Evolutionary conservation across 2,888 invertebrate genomes (phyloP).

Genomic region (Andrena haemorrhoa): DNA sequence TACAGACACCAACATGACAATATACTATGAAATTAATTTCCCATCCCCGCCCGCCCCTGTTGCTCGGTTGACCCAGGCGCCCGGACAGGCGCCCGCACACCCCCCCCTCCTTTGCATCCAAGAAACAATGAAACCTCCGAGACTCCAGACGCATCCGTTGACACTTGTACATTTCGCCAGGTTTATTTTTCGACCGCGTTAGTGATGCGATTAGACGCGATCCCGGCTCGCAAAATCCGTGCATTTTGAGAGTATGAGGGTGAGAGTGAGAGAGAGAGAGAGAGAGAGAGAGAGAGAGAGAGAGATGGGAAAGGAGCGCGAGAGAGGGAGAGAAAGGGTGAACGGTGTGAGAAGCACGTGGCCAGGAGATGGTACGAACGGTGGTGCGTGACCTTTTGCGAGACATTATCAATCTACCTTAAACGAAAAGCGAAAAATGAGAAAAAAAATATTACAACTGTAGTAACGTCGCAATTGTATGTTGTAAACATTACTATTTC

Average conservation of each 20-base stretch:
- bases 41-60: conserved; percentile 32
- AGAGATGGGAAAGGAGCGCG: conserved; percentile 20
- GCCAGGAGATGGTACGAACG: conserved; percentile 40
- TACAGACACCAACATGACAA: conserved; percentile 70
- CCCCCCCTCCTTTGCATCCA: conserved; percentile 1
- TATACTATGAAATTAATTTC: conserved; percentile 68
- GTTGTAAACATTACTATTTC: conserved; percentile 80
- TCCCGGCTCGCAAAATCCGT: conserved; percentile 53
- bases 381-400: conserved; percentile 60
- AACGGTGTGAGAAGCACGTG: conserved; percentile 33
- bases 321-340: conserved; percentile 39
- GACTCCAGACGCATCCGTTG: conserved; percentile 46
- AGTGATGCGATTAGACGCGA: conserved; percentile 69
- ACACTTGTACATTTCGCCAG: conserved; percentile 60
- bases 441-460: conserved; percentile 56
- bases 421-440: conserved; percentile 49
- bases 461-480: conserved; percentile 79
- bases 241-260: conserved; percentile 24
- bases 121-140: neutral
- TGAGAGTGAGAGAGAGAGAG: conserved; percentile 25
- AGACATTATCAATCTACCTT: conserved; percentile 74
- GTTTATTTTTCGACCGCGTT: conserved; percentile 70
- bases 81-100: neutral
- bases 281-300: conserved; percentile 27
- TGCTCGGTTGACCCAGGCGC: conserved; percentile 55